Evolutionary conservation across 2,888 invertebrate species (phyloP), one percentile per base, ranked within the genome.

Genomic region (Rhodophaea formosa): DNA sequence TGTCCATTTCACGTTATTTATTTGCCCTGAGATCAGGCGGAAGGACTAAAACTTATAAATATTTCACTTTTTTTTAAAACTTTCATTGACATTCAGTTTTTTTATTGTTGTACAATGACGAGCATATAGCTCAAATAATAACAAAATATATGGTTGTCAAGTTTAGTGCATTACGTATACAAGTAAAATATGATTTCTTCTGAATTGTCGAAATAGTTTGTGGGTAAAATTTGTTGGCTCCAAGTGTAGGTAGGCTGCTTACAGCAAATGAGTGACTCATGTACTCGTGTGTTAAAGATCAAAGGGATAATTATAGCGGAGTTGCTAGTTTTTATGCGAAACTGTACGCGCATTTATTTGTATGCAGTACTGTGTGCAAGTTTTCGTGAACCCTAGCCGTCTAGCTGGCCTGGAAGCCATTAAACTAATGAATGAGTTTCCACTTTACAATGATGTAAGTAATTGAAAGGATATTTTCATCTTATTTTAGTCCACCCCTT

Each of bases 281-380:
- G 70, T 74, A 75, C 64, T 78, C 71, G 70, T 70, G 70, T 74
- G 75, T 68, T 69, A 62, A 60, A 75, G 71, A 75, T 78, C 75
- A 82, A 83, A 80, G 72, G 72, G 65, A 74, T 77, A 74, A 76
- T 76, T 76, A 78, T 66, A 64, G 59, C 68, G 62, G 69, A 72
- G 71, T 72, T 73, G 64, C 69, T 71, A 67, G 68, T 70, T 75
- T 73, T 74, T 65, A 74, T 72, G 69, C 63, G 71, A 75, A 66
- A 68, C 67, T 59, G 39, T 58, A 53, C 10, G 44, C 52, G 39
- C 59, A 56, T 62, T 53, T 56, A 14, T 44, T n/a, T 14, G 59
- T 62, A 23, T 5, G 23, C 3, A 39, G n/a, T 39, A 8, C 2
- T 35, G 10, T 10, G 35, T n/a, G 39, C 39, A n/a, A n/a, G 39